These are phyloP conservation scores for Platysteira castanea DNA, from an alignment of 2,113 vertebrate species.

Conservation along the genomic window DNA sequence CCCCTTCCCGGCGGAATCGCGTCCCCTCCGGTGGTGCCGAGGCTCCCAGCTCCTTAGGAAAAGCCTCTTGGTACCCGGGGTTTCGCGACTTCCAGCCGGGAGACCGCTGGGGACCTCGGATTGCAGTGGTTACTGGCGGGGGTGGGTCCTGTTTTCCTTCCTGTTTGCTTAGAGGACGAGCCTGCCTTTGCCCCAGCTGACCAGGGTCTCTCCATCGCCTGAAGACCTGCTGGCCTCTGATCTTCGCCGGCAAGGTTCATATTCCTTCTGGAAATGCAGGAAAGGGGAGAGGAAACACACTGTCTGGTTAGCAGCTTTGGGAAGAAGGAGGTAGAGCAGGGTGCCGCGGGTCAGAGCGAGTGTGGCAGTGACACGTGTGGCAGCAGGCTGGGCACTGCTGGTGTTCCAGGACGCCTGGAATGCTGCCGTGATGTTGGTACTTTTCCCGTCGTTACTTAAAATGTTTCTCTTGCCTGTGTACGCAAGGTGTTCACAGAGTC, in stretches of 20 bases:
- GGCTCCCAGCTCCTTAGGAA: not conserved
- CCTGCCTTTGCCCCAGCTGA: not conserved
- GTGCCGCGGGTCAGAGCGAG: not conserved
- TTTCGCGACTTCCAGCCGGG: not conserved
- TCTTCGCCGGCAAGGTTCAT: not conserved
- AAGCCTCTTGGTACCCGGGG: rapidly evolving
- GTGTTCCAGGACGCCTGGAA: not conserved
- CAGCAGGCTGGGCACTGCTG: not conserved
- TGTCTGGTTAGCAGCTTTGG: not conserved
- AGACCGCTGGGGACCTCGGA: rapidly evolving
- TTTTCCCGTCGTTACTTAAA: not conserved
- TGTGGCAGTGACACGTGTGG: not conserved
- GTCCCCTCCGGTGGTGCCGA: rapidly evolving
- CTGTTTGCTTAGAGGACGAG: not conserved
- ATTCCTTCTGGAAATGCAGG: rapidly evolving
- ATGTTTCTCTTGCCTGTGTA: not conserved
- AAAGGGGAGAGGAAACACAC: rapidly evolving
- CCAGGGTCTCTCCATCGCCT: too few relatives aligned
- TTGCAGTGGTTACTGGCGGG: rapidly evolving
- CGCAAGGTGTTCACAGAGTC: not conserved
- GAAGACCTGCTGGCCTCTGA: not conserved
- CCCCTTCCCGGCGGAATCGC: too few relatives aligned
- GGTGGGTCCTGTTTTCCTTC: not conserved
- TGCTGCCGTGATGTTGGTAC: not conserved
- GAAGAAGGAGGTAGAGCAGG: not conserved